Base-by-base conservation (phyloP, 1,140 invertebrate species). In the Macrotrachela quadricornifera region DNA sequence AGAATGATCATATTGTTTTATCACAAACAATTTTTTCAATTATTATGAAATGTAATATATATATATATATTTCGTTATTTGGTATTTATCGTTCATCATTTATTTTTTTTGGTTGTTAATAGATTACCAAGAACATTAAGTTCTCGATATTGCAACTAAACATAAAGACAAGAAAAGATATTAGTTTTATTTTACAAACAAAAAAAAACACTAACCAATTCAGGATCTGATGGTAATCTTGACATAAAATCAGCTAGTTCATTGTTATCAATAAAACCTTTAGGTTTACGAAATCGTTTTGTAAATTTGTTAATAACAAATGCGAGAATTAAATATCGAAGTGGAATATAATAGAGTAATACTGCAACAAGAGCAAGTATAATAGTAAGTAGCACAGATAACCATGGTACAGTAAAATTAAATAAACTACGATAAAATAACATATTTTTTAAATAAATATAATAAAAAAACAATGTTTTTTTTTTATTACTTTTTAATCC, bases 331-430 rank as follows among this genome's bases (percentile, higher is more conserved):
- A 99, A 73, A 68, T 82, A 87, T 63, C 90, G 75, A 39, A 94
- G 67, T 14, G 90, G 90, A 60, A 97, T 78, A 56, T 81, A 77
- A 63, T 94, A 96, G 4, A 97, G 71, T 6, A 96, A 78, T 40
- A 82, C 57, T 52, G 76, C 76, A 8, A 75, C 80, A 14, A 77
- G 68, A 45, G 78, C 60, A 2, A 84, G 64, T 49, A 83, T 70
- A 11, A 84, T 67, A 55, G 95, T 81, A 15, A 86, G 85, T 60
- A 97, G 72, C 73, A 81, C 86, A 58, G 87, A 91, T 50, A 97
- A 72, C 74, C 92, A 95, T 49, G 91, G 87, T 56, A 95, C 83
- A 39, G 86, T 87, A 71, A 95, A 96, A 66, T 94, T 92, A 72
- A 95, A 87, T 52, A 87, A 81, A 69, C 83, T 88, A 52, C 77